Conservation (phyloP, 2,888 invertebrate species). For the Leucophenga montana region DNA sequence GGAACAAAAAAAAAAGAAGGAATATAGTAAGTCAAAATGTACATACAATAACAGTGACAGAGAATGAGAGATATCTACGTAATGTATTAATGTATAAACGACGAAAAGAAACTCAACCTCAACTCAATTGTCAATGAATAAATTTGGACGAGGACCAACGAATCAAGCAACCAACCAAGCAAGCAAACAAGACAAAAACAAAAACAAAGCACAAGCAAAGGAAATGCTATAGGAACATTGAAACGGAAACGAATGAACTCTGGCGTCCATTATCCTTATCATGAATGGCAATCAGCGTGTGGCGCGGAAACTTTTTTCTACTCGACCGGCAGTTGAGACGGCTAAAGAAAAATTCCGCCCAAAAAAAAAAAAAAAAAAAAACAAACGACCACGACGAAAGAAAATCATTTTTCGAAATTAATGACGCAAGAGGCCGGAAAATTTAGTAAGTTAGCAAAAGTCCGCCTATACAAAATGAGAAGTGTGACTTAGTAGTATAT, state of each 20-base stretch:
- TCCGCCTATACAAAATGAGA: neutral
- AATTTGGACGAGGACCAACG: conserved; percentile 50
- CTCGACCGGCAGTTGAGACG: conserved; percentile 8
- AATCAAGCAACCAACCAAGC: conserved; percentile 28
- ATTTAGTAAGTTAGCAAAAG: conserved; percentile 57
- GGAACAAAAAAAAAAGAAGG: neutral
- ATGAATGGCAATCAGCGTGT: conserved; percentile 56
- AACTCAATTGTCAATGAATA: conserved; percentile 70
- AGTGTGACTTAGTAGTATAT: neutral
- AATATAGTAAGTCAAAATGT: conserved; percentile 17
- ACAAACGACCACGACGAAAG: neutral
- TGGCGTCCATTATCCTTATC: conserved; percentile 61
- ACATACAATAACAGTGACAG: conserved; percentile 3
- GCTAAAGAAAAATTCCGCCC: conserved; percentile 9
- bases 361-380: conserved; percentile 6
- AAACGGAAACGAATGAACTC: conserved; percentile 25
- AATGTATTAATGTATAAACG: neutral
- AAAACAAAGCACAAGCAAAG: conserved; percentile 3
- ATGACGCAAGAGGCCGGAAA: conserved; percentile 68
- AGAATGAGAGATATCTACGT: conserved; percentile 9
- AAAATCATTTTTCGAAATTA: conserved; percentile 53
- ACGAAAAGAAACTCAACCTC: conserved; percentile 55
- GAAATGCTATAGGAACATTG: conserved; percentile 2
- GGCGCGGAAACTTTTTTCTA: conserved; percentile 49
- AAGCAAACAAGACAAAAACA: conserved; percentile 24